These are phyloP conservation scores for Solenopsis fugax DNA, from an alignment of 1,140 invertebrate species.

Conservation along the genomic window DNA sequence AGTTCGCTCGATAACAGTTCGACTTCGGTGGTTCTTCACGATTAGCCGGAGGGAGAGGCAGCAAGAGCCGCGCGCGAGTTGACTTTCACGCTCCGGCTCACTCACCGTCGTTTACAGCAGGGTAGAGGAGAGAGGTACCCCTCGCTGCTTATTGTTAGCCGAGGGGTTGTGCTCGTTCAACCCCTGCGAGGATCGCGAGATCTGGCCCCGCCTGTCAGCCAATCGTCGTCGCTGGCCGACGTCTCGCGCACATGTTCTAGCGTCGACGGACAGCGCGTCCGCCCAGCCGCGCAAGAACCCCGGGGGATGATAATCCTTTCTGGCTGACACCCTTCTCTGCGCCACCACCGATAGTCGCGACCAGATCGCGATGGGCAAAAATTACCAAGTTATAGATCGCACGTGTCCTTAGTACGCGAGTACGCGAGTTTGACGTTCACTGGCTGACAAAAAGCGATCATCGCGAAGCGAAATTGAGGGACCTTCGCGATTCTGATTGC, in stretches of 20 bases:
- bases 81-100: constrained; percentile 75
- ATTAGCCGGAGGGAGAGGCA: constrained; percentile 56
- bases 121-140: background rate
- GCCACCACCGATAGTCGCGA: constrained; percentile 26
- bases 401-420: background rate
- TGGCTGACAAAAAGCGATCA: constrained; percentile 35
- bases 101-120: background rate
- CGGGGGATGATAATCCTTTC: constrained; percentile 49
- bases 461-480: background rate
- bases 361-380: constrained; percentile 69
- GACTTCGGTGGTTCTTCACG: constrained; percentile 9
- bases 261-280: constrained; percentile 34
- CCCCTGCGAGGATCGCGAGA: constrained; percentile 65
- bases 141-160: background rate
- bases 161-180: constrained; percentile 62
- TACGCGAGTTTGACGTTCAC: constrained; percentile 7
- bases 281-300: constrained; percentile 51
- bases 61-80: constrained; percentile 58
- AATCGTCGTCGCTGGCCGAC: constrained; percentile 71
- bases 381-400: constrained; percentile 75
- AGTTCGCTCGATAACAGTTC: constrained; percentile 50
- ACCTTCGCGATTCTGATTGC: background rate
- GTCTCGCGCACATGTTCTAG: constrained; percentile 44
- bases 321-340: constrained; percentile 15
- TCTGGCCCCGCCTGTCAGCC: constrained; percentile 79